Evolutionary conservation across 2,888 invertebrate species (phyloP), one percentile per base, ranked within the genome.

Genomic region (Blastobasis adustella): DNA sequence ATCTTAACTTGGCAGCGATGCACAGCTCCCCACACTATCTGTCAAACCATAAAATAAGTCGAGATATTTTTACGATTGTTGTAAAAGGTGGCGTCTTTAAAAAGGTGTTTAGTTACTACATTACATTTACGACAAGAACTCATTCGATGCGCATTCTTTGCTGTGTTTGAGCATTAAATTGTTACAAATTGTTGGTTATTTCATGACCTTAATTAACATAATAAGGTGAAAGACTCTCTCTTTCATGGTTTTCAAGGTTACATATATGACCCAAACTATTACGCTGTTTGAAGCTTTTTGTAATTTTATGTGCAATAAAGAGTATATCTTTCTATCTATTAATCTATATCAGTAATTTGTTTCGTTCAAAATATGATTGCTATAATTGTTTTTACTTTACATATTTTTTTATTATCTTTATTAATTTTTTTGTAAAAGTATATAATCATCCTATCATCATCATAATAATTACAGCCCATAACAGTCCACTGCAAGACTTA

Each of bases 11-110:
- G 55, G 58, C 59, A 52, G 65, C 62, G 67, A 67, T 65, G 57
- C 61, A 72, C 73, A 71, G 77, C 71, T 71, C 73, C 69, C 70
- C 67, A 71, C 71, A 75, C 76, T 82, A 80, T 78, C 78, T 76
- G 77, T 79, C 79, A 79, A 76, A 80, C 54, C 61, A 58, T 63
- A 75, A 75, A 75, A 79, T 76, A 76, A 74, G 73, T 74, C 66
- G 66, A 62, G 67, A 66, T 66, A 71, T 73, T 73, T 67, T 68
- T 71, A 68, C 65, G 65, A 64, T 70, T 54, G 55, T 54, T 59
- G 56, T 61, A 64, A 66, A 61, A 60, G 55, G 58, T 48, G 46
- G 47, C 44, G 47, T 47, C 47, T 51, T 49, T 47, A 46, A 47
- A 49, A 45, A 10, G 49, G 10, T 49, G 40, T 45, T 45, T 40